Evolutionary conservation across 2,797 vertebrate species (phyloP).

Genomic region (Dendrocincla tyrannina): DNA sequence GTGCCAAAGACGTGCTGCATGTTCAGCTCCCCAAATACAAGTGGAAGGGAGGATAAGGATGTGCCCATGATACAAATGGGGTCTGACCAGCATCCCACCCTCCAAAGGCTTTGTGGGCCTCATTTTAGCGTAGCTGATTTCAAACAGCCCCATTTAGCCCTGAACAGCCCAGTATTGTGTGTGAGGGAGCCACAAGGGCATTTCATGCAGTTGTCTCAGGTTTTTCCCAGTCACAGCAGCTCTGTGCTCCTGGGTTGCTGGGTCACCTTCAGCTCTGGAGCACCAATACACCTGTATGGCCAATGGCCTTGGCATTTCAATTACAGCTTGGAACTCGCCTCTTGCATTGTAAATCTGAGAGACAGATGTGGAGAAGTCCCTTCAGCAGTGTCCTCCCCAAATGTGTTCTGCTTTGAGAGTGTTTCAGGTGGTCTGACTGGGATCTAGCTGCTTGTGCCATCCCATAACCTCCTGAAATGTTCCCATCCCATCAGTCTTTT

Average conservation of each 20-base stretch:
- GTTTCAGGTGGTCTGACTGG: neutral
- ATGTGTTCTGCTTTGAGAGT: rapidly evolving
- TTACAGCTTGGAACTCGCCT: neutral
- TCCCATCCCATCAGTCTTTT: neutral
- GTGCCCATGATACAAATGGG: rapidly evolving
- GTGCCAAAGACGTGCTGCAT: neutral
- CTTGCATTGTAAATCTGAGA: neutral
- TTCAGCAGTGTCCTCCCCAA: neutral
- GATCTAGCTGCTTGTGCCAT: neutral
- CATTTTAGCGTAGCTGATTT: neutral
- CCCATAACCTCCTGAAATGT: neutral
- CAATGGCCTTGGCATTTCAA: neutral
- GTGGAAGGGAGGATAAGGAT: neutral
- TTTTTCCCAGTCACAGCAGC: neutral
- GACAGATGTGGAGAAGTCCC: neutral
- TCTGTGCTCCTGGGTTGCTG: neutral
- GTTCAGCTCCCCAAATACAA: neutral
- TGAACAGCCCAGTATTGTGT: neutral
- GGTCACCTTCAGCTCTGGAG: rapidly evolving
- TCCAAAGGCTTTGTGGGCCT: neutral
- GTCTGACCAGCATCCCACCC: neutral
- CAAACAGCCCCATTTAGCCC: neutral
- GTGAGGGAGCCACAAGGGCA: neutral
- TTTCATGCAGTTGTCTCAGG: neutral
- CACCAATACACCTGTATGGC: neutral